Conservation (phyloP, 2,797 vertebrate genomes). For the Channa striata region DNA sequence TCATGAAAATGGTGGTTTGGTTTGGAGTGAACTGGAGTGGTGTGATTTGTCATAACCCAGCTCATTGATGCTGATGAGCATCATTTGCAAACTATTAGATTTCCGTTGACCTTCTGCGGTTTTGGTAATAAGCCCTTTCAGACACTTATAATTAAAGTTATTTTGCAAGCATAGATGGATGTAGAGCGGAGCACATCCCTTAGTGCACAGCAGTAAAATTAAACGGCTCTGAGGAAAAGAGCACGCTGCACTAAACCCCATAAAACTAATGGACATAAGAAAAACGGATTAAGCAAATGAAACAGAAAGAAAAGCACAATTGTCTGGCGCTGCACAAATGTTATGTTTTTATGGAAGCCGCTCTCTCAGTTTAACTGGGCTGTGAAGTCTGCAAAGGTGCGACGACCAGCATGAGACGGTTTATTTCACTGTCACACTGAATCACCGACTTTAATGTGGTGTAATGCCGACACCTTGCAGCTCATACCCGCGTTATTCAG, state of each 20-base stretch:
- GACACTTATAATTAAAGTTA: conserved; percentile 4
- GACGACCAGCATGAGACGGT: neutral
- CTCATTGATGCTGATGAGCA: neutral
- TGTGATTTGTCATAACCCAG: too few species aligned
- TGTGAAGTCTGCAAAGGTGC: neutral
- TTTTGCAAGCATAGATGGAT: neutral
- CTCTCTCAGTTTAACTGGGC: neutral
- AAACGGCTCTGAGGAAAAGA: neutral
- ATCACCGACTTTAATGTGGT: too few species aligned
- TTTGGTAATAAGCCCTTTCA: neutral
- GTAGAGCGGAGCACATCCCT: neutral
- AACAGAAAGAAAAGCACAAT: conserved; percentile 16
- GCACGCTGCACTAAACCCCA: neutral
- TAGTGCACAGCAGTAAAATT: neutral
- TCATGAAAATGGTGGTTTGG: too few species aligned
- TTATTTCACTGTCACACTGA: neutral
- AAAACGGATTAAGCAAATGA: conserved; percentile 9
- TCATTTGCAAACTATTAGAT: neutral
- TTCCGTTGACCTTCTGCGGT: neutral
- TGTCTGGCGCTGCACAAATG: neutral
- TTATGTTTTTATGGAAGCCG: neutral
- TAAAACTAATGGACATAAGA: neutral
- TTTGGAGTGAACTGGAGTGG: too few species aligned
- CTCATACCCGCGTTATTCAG: too few species aligned
- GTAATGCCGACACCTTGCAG: too few species aligned